phyloP scores from a whole-genome alignment of 2,888 invertebrate genomes.

The Arrhopalites spinosus region DNA sequence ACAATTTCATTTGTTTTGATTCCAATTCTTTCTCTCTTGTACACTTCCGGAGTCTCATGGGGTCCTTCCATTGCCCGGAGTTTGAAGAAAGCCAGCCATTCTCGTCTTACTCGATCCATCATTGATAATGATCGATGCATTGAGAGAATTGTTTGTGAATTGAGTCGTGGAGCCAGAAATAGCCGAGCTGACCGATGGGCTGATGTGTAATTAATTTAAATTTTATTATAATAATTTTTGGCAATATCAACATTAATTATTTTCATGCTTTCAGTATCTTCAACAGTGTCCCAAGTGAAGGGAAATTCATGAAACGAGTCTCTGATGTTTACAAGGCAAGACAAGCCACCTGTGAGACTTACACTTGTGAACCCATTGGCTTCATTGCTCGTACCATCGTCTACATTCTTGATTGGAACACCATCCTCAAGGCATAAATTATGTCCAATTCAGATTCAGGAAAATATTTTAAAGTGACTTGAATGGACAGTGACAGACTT shows the following conservation, averaged over 20 bases:
- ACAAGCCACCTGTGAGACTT: neutral
- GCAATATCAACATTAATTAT: too few relatives aligned
- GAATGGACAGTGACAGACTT: neutral
- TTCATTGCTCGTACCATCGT: constrained; percentile 31
- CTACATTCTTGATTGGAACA: constrained; percentile 35
- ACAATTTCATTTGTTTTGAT: constrained; percentile 25
- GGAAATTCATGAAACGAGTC: constrained; percentile 28
- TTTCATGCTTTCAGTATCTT: constrained; percentile 27
- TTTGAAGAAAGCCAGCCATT: constrained; percentile 14
- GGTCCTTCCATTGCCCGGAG: neutral
- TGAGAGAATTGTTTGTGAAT: constrained; percentile 35
- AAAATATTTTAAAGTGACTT: neutral
- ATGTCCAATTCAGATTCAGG: neutral
- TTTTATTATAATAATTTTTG: too few relatives aligned
- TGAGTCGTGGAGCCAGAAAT: constrained; percentile 22
- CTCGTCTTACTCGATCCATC: constrained; percentile 22
- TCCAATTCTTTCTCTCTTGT: constrained; percentile 27
- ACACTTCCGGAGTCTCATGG: constrained; percentile 15
- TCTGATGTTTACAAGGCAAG: constrained; percentile 25
- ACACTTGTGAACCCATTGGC: constrained; percentile 36
- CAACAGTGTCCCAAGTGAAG: constrained; percentile 25
- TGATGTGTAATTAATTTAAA: constrained; percentile 26
- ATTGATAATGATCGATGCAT: constrained; percentile 32
- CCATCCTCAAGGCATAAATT: constrained; percentile 32
- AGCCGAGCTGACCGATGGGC: constrained; percentile 32